A percentile compares a stretch with the other conserved stretches of the same genome.
Conservation (phyloP, 1,140 invertebrate species). For the Phthorimaea operculella region DNA sequence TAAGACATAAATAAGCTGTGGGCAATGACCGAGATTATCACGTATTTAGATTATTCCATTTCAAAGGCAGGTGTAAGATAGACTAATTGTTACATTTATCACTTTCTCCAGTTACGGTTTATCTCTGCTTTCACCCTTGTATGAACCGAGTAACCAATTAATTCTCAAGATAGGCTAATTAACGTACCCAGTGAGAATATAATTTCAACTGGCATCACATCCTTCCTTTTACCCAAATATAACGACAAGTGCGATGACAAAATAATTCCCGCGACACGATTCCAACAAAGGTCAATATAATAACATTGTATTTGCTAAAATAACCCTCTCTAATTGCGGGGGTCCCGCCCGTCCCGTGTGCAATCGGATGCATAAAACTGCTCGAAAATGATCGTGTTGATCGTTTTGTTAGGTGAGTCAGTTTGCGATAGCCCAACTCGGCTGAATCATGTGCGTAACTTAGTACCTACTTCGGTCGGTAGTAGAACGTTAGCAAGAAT, state of each 20-base stretch:
- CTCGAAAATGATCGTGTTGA: not conserved
- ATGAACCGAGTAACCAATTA: not conserved
- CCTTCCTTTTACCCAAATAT: not conserved
- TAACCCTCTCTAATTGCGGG: constrained; percentile 11
- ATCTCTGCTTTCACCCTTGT: not conserved
- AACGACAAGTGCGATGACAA: not conserved
- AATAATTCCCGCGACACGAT: not conserved
- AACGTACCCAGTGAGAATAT: not conserved
- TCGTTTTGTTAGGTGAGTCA: constrained; percentile 38
- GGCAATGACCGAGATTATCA: not conserved
- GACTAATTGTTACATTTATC: not conserved
- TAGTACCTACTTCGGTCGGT: constrained; percentile 16
- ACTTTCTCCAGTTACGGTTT: not conserved
- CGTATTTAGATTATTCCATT: not conserved
- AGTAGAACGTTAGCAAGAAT: constrained; percentile 29
- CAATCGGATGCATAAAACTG: constrained; percentile 3
- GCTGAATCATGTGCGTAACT: constrained; percentile 47
- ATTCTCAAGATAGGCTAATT: constrained; percentile 3
- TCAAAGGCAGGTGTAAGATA: not conserved
- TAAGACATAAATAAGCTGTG: not conserved
- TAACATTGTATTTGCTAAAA: not conserved
- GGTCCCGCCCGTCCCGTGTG: constrained; percentile 5
- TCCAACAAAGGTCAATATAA: not conserved
- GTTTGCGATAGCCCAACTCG: constrained; percentile 33
- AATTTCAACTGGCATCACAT: not conserved